These are phyloP conservation scores for Nemotelus nigrinus DNA, from an alignment of 2,888 invertebrate species.

Conservation along the genomic window DNA sequence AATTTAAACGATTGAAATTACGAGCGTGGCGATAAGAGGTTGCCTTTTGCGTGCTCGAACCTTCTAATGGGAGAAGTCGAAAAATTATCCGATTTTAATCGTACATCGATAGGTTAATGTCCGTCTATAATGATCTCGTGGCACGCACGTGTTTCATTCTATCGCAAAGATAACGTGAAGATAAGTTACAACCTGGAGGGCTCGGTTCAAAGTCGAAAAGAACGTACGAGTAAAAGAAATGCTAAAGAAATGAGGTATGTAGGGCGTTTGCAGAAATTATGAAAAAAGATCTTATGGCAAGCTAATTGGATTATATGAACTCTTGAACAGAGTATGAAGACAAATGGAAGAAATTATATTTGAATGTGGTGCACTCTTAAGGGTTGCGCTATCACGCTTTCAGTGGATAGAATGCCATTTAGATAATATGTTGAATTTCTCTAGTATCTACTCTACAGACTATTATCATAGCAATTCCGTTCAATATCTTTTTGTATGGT, in stretches of 20 bases:
- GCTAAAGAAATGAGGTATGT: neutral
- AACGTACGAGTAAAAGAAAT: too few species aligned
- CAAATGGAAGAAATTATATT: constrained; percentile 24
- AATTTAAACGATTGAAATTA: constrained; percentile 16
- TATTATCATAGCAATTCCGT: too few species aligned
- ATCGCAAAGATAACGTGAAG: neutral
- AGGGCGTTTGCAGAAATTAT: neutral
- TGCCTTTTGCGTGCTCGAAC: constrained; percentile 11
- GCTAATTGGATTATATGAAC: constrained; percentile 26
- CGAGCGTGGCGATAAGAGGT: neutral
- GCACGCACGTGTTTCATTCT: constrained; percentile 7
- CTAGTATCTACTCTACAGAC: too few species aligned
- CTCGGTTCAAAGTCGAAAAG: too few species aligned
- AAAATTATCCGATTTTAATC: constrained; percentile 30
- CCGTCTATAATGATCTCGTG: constrained; percentile 6
- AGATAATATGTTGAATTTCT: neutral
- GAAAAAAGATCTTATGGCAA: constrained; percentile 8
- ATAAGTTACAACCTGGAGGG: neutral
- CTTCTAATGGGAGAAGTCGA: constrained; percentile 6
- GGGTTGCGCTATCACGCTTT: neutral
- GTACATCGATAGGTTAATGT: constrained; percentile 28
- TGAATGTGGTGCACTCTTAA: neutral
- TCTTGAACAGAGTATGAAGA: constrained; percentile 8
- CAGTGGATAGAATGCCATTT: neutral
- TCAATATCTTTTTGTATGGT: too few species aligned